These are phyloP conservation scores for Falco cherrug DNA, from an alignment of 2,797 vertebrate species.

Conservation along the genomic window DNA sequence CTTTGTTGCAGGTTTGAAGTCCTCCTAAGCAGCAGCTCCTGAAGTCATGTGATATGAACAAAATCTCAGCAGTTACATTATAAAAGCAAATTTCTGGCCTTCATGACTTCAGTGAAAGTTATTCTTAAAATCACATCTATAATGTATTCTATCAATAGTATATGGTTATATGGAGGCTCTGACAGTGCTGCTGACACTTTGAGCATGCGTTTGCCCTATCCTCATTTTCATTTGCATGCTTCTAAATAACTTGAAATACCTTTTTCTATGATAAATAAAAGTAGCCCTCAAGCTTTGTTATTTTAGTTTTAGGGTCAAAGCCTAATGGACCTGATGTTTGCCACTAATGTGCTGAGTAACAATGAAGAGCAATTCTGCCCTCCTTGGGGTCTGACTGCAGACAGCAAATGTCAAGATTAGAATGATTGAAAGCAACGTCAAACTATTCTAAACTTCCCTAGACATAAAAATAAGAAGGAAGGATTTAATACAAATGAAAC, in stretches of 20 bases:
- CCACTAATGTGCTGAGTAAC: neutral
- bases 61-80: neutral
- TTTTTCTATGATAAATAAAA: neutral
- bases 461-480: neutral
- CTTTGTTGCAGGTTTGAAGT: neutral
- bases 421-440: neutral
- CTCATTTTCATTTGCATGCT: neutral
- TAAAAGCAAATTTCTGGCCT: neutral
- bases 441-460: neutral
- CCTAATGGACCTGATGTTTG: neutral
- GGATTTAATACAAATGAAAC: neutral
- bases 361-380: neutral
- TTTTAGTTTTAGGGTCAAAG: conserved; percentile 24
- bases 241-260: neutral
- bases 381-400: neutral
- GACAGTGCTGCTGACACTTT: neutral
- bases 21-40: neutral
- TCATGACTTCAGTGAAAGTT: neutral
- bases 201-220: neutral
- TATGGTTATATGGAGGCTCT: neutral
- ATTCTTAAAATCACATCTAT: neutral
- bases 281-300: neutral
- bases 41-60: neutral
- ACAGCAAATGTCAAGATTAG: neutral
- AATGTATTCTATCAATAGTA: neutral